Conservation (phyloP, 2,113 vertebrate species). For the Charadrius vociferus region DNA sequence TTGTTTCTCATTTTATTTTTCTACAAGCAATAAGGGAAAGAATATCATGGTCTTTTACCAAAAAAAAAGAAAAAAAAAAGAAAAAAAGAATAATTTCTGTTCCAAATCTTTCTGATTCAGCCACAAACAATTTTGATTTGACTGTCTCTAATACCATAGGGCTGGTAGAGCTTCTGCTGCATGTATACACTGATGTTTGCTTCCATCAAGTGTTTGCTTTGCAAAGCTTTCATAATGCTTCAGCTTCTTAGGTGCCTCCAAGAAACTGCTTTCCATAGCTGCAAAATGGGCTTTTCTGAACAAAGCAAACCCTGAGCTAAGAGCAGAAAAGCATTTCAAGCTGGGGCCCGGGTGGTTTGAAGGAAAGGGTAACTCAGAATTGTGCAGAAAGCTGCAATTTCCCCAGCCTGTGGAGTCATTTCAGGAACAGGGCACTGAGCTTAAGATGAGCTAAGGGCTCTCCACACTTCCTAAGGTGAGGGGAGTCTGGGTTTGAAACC, state of each 20-base stretch:
- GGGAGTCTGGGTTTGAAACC: background rate
- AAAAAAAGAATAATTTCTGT: background rate
- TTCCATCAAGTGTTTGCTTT: background rate
- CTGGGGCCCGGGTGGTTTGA: background rate
- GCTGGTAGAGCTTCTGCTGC: background rate
- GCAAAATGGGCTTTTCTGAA: background rate
- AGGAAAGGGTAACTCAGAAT: background rate
- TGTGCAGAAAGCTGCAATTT: background rate
- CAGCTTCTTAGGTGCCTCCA: background rate
- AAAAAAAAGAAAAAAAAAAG: background rate
- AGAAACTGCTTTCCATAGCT: background rate
- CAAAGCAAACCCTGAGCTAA: background rate
- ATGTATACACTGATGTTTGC: background rate
- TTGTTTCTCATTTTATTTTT: background rate
- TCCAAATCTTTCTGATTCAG: background rate
- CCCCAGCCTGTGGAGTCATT: background rate
- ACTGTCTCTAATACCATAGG: background rate
- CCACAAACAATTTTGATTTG: background rate
- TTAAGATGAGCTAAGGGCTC: background rate
- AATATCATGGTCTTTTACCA: background rate
- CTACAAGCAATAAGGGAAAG: background rate
- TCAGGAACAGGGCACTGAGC: background rate
- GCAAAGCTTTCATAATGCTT: background rate
- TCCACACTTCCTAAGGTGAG: background rate
- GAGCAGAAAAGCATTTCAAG: background rate